These are phyloP conservation scores for Ianthella basta DNA, from an alignment of 37 sponge, comb jelly and placozoan genomes.

Conservation along the genomic window DNA sequence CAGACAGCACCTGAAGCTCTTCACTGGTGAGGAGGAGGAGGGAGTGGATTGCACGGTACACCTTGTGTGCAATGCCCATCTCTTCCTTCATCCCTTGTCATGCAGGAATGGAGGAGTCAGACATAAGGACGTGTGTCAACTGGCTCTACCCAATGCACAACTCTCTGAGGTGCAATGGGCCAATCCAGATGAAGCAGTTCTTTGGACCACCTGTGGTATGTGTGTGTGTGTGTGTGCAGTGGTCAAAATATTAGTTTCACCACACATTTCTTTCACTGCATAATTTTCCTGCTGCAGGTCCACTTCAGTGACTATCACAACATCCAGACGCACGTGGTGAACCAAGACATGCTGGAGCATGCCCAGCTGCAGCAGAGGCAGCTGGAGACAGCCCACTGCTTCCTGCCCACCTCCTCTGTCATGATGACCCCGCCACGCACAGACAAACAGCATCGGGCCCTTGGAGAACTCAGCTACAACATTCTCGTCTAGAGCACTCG, in stretches of 20 bases:
- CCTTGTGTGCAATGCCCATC: too few species aligned
- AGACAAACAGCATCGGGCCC: neutral
- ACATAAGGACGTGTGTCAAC: slow-evolving; percentile 59
- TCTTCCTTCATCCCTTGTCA: neutral
- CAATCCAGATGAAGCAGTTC: slow-evolving; percentile 12
- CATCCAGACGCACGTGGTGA: slow-evolving; percentile 75
- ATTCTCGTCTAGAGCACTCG: too few species aligned
- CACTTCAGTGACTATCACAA: slow-evolving; percentile 69
- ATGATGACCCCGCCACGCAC: slow-evolving; percentile 47
- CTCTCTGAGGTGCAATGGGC: slow-evolving; percentile 28
- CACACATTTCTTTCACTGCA: neutral
- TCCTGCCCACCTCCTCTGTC: neutral
- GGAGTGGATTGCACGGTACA: neutral
- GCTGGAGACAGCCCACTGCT: neutral
- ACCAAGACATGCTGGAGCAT: slow-evolving; percentile 67
- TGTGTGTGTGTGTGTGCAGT: neutral
- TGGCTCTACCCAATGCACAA: slow-evolving; percentile 67
- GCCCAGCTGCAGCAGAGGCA: neutral
- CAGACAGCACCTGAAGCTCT: slow-evolving; percentile 18
- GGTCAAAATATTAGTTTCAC: neutral
- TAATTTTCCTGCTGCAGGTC: slow-evolving; percentile 23
- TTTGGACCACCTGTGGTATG: slow-evolving; percentile 52
- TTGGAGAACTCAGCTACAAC: neutral
- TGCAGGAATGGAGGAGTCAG: slow-evolving; percentile 62
- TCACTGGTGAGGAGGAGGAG: slow-evolving; percentile 60